Base-by-base conservation (phyloP, 2,113 vertebrate genomes). In the Coryphaenoides rupestris region DNA sequence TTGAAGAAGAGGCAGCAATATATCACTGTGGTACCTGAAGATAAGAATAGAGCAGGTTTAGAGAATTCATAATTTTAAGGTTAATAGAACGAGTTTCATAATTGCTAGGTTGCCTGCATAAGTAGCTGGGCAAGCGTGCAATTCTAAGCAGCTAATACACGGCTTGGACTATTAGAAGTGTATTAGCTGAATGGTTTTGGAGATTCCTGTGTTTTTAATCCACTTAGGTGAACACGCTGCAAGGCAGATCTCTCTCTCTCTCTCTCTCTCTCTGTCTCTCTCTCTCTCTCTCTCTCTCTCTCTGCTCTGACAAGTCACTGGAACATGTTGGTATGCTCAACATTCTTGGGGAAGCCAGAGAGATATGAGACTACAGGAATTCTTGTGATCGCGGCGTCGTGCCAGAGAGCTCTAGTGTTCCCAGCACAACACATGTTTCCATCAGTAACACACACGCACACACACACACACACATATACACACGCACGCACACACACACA, bases 251-350 rank as follows among this genome's bases (percentile, higher is more conserved):
- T 75, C 82, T 84, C 84, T 76, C 77, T 74, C 66, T 13, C 33
- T 40, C 33, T 40, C 33, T 40, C 33, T 40, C 33, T 40, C 33
- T 40, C 33, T 40, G 9, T 40, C 33, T 40, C 33, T 40, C 33
- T 40, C 33, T 40, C 7, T 6, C 33, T 6, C 33, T 40, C 33
- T 40, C 33, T 40, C 33, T 33, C 28, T 33, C 28, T 33, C 28
- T 33, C 28, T 33, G 88, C 88, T 89, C 87, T 82, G 80, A 90
- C 90, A 91, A 88, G 90, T 90, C 89, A 89, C 89, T 86, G 90
- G 89, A 90, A 89, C 78, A 78, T 86, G 68, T 85, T 89, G 89
- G 90, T 89, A 91, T 91, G 90, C 86, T 64, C 85, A 90, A 87
- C 73, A 90, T 90, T 89, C 90, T 88, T 40, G 82, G 86, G 84